A percentile compares a stretch with the other conserved stretches of the same genome.
Conservation (phyloP, 2,113 vertebrate species). For the Carlito syrichta region DNA sequence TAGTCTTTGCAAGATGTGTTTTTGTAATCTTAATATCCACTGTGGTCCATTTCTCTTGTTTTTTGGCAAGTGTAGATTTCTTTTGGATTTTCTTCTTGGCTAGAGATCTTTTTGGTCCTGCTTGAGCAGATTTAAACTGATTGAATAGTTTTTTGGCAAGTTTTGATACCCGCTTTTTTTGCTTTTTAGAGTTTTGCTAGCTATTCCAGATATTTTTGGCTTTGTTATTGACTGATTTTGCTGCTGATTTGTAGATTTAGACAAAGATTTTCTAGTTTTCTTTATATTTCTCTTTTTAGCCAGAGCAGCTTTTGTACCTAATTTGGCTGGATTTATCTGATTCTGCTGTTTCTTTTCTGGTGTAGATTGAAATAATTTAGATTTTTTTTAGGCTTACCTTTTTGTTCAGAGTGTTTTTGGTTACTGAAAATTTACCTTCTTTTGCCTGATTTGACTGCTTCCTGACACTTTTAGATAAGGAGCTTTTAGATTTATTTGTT, state of each 20-base stretch:
- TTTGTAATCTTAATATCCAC: not conserved
- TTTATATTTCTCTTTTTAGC: not conserved
- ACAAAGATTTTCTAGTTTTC: not conserved
- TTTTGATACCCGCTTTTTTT: not conserved
- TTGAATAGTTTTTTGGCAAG: not conserved
- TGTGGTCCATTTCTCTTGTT: not conserved
- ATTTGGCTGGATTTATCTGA: not conserved
- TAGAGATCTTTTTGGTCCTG: not conserved
- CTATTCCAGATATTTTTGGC: not conserved
- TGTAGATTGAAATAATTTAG: not conserved
- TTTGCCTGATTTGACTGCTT: not conserved
- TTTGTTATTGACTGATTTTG: not conserved
- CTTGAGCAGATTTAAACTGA: not conserved
- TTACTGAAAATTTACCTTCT: not conserved
- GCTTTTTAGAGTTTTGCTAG: not conserved
- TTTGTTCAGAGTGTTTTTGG: not conserved
- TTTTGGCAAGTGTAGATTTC: not conserved
- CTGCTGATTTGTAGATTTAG: not conserved
- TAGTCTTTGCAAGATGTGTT: not conserved
- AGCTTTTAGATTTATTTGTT: not conserved
- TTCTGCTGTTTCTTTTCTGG: not conserved
- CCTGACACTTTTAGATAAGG: not conserved
- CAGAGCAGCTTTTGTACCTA: not conserved
- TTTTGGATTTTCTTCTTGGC: not conserved
- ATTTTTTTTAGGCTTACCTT: not conserved